Evolutionary conservation across 2,113 vertebrate genomes (phyloP), one percentile per base, ranked within the genome.

Genomic region (Triplophysa dalaica): DNA sequence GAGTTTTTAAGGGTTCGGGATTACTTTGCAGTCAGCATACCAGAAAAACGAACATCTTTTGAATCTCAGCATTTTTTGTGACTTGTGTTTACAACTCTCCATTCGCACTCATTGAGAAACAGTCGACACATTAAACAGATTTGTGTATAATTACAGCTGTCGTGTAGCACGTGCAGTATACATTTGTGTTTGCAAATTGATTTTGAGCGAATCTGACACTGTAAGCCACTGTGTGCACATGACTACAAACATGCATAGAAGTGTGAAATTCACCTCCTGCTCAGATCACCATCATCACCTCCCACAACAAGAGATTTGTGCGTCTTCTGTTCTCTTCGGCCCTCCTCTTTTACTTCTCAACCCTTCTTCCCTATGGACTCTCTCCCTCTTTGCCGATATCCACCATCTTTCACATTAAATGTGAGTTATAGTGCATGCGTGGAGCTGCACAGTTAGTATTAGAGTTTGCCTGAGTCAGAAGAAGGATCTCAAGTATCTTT

Each of bases 231-330:
- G n/a, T 60, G 26, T 72, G 54, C 58, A 73, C 70, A 73, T 61
- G 54, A 73, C 52, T 45, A 33, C 70, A 74, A 62, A 61, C 72
- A 61, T 62, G 22, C 2, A 1, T 45, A 1, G n/a, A 75, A 62
- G 72, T 75, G 72, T 75, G 38, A 75, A 75, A 75, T 45, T 75
- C 56, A 48, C 73, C 73, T 75, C 58, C 41, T n/a, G 10, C 58
- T 48, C 41, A 29, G 22, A 50, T 26, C 24, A 16, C 58, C 41
- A 50, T 75, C 73, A 75, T 75, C 58, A 26, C 73, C 58, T 75
- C 22, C 41, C 38, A 63, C 60, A 29, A 14, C 73, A 48, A 41
- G 22, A 75, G 73, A 75, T 75, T 50, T 63, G 22, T 48, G 73
- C 73, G 22, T 75, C 41, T 17, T 75, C 58, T 29, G 41, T 5